Evolutionary conservation across 2,888 invertebrate genomes (phyloP), one percentile per base, ranked within the genome.

Genomic region (Invenusta paracnida): DNA sequence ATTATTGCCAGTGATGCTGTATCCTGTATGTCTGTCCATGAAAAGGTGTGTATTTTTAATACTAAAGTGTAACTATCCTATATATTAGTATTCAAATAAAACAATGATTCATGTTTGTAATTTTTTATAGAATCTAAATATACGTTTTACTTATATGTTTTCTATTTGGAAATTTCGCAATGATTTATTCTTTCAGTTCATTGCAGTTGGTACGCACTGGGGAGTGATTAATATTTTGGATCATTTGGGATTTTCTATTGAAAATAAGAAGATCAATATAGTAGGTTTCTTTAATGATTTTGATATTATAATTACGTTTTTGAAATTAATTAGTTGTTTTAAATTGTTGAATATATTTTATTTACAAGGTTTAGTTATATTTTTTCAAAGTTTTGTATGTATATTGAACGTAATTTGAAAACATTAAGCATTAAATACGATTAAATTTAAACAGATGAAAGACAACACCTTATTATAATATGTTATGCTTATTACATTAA

Each of bases 181-280:
- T 11, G 5, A 11, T 79, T 11, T 79, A 25, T 25, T 27, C 2
- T 82, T 82, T 29, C 23, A 95, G 95, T 97, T 97, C 92, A 93
- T 97, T 84, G 96, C 96, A 89, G 92, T 98, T 87, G 98, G 97
- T 29, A 96, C 96, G 17, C 95, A 95, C 90, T 95, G 95, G 94
- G 98, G 98, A 0, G 93, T 94, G 87, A 94, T 98, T 86, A 95
- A 96, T 90, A 92, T 98, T 86, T 91, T 98, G 86, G 97, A 98
- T 91, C 97, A 97, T 91, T 95, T 95, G 90, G 98, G 97, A 0
- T 96, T 97, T 91, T 94, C 94, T 84, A 93, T 94, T 30, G 93
- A 93, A 88, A 94, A 93, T 84, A 94, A 94, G 89, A 94, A 82
- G 31, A 82, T 82, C 13, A 30, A 30, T 30, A 29, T 30, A 17